phyloP scores from a whole-genome alignment of 2,888 invertebrate species.

The Napeogenes sylphis region DNA sequence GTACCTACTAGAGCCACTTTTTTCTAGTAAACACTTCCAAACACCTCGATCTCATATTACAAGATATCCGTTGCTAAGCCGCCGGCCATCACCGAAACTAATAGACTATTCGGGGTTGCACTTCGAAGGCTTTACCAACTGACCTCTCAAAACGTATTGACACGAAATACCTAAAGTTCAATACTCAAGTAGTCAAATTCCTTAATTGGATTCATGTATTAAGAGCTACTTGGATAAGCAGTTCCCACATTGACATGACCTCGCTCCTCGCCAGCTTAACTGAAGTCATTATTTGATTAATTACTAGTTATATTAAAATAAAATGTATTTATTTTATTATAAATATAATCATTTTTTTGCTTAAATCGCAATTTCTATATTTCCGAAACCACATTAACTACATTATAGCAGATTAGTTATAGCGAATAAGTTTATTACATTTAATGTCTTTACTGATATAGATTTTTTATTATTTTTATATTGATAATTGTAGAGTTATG shows the following conservation, averaged over 20 bases:
- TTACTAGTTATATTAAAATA: conserved; percentile 6
- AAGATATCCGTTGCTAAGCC: conserved; percentile 62
- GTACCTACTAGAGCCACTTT: conserved; percentile 11
- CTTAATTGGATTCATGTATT: conserved; percentile 61
- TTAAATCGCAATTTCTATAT: too few relatives aligned
- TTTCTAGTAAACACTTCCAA: conserved; percentile 42
- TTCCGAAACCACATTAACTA: too few relatives aligned
- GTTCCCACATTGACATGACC: conserved; percentile 20
- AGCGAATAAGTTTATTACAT: too few relatives aligned
- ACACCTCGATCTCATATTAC: conserved; percentile 65
- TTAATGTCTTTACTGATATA: too few relatives aligned
- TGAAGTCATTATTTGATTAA: conserved; percentile 24
- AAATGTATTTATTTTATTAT: too few relatives aligned
- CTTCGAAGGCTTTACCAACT: conserved; percentile 70
- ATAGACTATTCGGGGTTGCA: conserved; percentile 70
- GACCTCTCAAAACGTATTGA: conserved; percentile 67
- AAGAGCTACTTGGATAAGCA: conserved; percentile 38
- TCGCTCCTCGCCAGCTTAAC: conserved; percentile 28
- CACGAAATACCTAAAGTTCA: conserved; percentile 67
- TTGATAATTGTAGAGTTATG: not conserved
- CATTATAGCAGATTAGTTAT: too few relatives aligned
- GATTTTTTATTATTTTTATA: not conserved
- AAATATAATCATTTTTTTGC: too few relatives aligned
- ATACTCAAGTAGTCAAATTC: conserved; percentile 65
- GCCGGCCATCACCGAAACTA: conserved; percentile 63